phyloP scores from a whole-genome alignment of 2,888 invertebrate species.

The Saturnia japonica region DNA sequence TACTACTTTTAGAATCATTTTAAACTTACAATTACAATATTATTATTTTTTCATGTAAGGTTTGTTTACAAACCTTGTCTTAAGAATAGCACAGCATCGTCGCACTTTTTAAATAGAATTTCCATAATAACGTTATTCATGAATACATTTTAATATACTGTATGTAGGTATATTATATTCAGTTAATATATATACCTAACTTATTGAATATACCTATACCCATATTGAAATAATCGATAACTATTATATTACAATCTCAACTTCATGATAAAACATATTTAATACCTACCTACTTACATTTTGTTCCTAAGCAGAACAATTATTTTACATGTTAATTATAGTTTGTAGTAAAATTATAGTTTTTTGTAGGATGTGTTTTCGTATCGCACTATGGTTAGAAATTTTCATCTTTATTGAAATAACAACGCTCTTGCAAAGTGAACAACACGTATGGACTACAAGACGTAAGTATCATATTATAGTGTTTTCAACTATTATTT shows the following conservation, averaged over 20 bases:
- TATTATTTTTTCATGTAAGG: background rate
- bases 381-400: constrained; percentile 44
- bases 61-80: background rate
- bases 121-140: background rate
- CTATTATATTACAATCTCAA: background rate
- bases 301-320: background rate
- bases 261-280: background rate
- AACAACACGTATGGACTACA: constrained; percentile 47
- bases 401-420: constrained; percentile 49
- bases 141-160: background rate
- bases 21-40: background rate
- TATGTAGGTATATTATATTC: too few species aligned
- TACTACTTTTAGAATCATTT: background rate
- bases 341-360: background rate
- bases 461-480: constrained; percentile 54
- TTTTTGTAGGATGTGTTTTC: constrained; percentile 50
- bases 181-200: too few species aligned
- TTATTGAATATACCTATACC: too few species aligned
- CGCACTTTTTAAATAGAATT: background rate
- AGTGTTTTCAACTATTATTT: background rate
- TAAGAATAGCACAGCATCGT: background rate
- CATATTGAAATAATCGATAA: too few species aligned
- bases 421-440: constrained; percentile 45
- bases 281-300: background rate
- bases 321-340: background rate